Percentiles rank a stretch among this genome's conserved stretches.
Evolutionary conservation across 2,113 vertebrate species (phyloP).

Genomic region (Scolopax mira): DNA sequence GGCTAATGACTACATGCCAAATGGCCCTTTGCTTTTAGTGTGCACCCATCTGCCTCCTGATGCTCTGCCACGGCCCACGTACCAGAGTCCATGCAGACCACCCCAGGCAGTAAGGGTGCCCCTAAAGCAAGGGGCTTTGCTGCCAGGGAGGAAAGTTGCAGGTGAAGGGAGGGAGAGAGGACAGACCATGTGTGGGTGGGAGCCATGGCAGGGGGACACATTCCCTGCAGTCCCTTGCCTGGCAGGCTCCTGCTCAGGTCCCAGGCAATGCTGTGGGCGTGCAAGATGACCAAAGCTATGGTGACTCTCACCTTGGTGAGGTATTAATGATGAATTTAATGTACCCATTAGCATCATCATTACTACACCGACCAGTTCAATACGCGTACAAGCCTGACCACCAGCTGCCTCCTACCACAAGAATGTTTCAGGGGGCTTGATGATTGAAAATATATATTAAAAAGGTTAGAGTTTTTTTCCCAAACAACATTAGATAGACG

Average conservation of each 20-base stretch:
- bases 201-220: rapidly evolving
- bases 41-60: background rate
- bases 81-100: background rate
- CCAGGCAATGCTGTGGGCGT: rapidly evolving
- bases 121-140: background rate
- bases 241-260: background rate
- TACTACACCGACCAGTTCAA: background rate
- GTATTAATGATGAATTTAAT: background rate
- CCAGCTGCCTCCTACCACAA: background rate
- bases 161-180: background rate
- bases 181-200: rapidly evolving
- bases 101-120: rapidly evolving
- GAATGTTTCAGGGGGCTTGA: background rate
- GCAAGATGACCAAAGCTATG: background rate
- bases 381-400: background rate
- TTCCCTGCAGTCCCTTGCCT: rapidly evolving
- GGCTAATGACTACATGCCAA: constrained; percentile 2
- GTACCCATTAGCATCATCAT: background rate
- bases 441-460: background rate
- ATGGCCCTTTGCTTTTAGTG: background rate
- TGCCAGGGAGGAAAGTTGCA: background rate
- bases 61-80: rapidly evolving
- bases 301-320: background rate
- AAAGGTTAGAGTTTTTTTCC: rapidly evolving
- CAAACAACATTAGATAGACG: background rate